Base-by-base conservation (phyloP, 2,888 invertebrate species). In the Cataglyphis albicans region DNA sequence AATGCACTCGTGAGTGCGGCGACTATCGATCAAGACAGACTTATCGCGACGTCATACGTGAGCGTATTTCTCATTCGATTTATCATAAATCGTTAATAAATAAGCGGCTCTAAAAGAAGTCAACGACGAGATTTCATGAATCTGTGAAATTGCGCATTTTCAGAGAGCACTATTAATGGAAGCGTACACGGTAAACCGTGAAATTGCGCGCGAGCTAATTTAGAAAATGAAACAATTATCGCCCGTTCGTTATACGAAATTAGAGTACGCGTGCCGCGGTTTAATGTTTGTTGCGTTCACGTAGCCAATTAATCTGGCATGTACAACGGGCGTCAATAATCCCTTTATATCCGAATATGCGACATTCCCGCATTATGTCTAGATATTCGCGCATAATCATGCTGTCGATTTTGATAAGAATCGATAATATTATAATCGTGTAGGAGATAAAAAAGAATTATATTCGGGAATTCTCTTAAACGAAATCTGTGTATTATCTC, bases 11-110 rank as follows among this genome's bases (percentile, higher is more conserved):
- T 38, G 84, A 57, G 74, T 55, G 81, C 6, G 38, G 72, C 32
- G 29, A 84, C 64, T 78, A 84, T 86, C 87, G 81, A 84, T 87
- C 86, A 87, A 86, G 84, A 67, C 35, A 35, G 81, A 76, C 72
- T 78, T 78, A 78, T 78, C 76, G 76, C 59, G 35, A 73, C 67
- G 59, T 67, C 81, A 70, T 81, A 84, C 52, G 68, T 44, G 65
- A 41, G 86, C 81, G 63, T 64, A 81, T 87, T 72, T 73, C 57
- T 82, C 55, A 84, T 86, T 78, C 76, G 68, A 83, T 76, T 86
- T 82, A 61, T 81, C 74, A 64, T 55, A n/a, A 35, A 5, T 32
- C 52, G 32, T 29, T 81, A 65, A 70, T 59, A 78, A 70, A 78
- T 70, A 72, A 70, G 15, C 44, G 59, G 21, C 68, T 9, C 3